Evolutionary conservation across 2,797 vertebrate genomes (phyloP), one percentile per base, ranked within the genome.

Genomic region (Sebastes baramenuke): DNA sequence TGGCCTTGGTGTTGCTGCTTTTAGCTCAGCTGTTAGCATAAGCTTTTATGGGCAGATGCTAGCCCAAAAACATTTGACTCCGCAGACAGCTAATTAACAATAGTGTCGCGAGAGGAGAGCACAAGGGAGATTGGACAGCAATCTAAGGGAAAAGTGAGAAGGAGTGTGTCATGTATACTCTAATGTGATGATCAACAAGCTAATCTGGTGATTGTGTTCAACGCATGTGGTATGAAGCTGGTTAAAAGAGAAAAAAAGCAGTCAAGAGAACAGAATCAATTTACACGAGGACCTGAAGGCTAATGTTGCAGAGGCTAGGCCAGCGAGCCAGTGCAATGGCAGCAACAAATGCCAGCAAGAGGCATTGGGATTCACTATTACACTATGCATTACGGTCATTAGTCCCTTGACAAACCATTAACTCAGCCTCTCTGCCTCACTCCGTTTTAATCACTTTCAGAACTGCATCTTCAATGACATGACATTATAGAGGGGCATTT

Each of bases 341-440:
- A 68, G n/a, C n/a, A 64, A 54, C 20, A 70, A 25, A 79, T 25
- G n/a, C 49, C 52, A 73, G 38, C 7, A 55, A 34, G 38, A 62
- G 25, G 12, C 13, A 52, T 4, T 3, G 13, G 11, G 75, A 69
- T 42, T 83, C 67, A 74, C 25, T 2, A 64, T 62, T 36, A 55
- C 36, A 62, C 18, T 34, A 72, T 13, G 66, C 25, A 70, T 66
- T 65, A 67, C 67, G 8, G 71, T 77, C 66, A 79, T 74, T 64
- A 54, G 72, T 54, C 24, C 54, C 20, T 5, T 46, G 22, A 70
- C 24, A 76, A 75, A 79, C 52, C 18, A 30, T 77, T 49, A 59
- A 59, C 29, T 72, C 22, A n/a, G 59, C 49, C 34, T 58, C 16
- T 27, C 13, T 38, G 30, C 25, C 52, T 64, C n/a, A 32, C 27